Percentiles rank a stretch among this genome's conserved stretches.
These are phyloP conservation scores for Galerucella pusilla DNA, from an alignment of 2,888 invertebrate species.

Conservation along the genomic window DNA sequence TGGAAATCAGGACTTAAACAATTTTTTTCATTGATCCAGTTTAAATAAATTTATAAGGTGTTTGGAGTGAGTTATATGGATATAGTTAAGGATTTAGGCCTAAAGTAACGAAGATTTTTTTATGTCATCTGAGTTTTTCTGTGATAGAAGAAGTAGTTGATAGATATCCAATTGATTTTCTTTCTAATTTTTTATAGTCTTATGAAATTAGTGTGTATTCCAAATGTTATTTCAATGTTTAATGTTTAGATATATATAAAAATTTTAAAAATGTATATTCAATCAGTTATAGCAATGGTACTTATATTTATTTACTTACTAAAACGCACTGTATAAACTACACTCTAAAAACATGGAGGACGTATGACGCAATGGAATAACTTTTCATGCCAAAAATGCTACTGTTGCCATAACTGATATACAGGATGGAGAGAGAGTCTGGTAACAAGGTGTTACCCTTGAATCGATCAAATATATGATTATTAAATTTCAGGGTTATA, in stretches of 20 bases:
- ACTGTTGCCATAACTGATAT: too few species aligned
- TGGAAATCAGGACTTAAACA: too few species aligned
- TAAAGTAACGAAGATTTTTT: neutral
- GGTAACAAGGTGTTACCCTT: too few species aligned
- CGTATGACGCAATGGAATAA: too few species aligned
- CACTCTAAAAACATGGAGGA: too few species aligned
- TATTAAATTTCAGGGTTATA: too few species aligned
- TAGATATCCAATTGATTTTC: conserved; percentile 15
- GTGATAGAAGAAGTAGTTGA: conserved; percentile 25
- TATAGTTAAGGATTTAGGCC: conserved; percentile 5
- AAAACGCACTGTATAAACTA: too few species aligned
- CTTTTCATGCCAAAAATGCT: too few species aligned
- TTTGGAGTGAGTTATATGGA: conserved; percentile 1
- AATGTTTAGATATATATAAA: conserved; percentile 3
- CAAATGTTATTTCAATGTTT: conserved; percentile 5
- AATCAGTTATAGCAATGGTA: neutral
- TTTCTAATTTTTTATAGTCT: neutral
- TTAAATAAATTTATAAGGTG: conserved; percentile 9
- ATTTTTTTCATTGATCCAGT: neutral
- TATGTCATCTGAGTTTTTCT: conserved; percentile 15
- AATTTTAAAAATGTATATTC: neutral
- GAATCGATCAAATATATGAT: too few species aligned
- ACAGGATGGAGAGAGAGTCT: too few species aligned
- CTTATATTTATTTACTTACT: neutral
- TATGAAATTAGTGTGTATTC: neutral